These are phyloP conservation scores for Pao palembangensis DNA, from an alignment of 2,113 vertebrate species.

Conservation along the genomic window DNA sequence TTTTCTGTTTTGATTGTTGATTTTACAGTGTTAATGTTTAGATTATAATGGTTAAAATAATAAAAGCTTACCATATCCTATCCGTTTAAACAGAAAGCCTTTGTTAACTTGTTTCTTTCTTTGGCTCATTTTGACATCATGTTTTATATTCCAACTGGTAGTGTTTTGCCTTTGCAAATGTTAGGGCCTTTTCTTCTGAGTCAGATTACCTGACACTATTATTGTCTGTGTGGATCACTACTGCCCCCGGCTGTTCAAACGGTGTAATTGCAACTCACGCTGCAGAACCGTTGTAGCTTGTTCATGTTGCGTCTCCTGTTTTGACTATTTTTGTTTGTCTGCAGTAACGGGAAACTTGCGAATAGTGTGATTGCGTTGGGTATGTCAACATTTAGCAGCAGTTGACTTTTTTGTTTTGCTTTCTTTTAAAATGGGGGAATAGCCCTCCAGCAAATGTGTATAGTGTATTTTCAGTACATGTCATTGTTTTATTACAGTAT, in stretches of 20 bases:
- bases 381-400: neutral
- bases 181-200: neutral
- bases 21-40: constrained; percentile 36
- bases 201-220: constrained; percentile 22
- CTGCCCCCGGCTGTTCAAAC: constrained; percentile 66
- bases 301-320: neutral
- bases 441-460: too few species aligned
- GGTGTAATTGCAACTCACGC: constrained; percentile 37
- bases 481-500: neutral
- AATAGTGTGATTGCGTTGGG: neutral
- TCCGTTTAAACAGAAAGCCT: constrained; percentile 10
- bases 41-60: constrained; percentile 23
- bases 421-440: neutral
- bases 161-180: constrained; percentile 27
- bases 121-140: constrained; percentile 1
- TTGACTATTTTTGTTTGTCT: neutral
- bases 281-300: neutral
- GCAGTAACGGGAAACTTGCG: neutral
- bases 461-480: too few species aligned
- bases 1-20: constrained; percentile 30
- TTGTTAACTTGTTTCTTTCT: constrained; percentile 7
- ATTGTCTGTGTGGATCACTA: constrained; percentile 36
- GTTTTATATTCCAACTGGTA: constrained; percentile 5
- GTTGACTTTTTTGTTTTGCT: neutral
- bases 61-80: constrained; percentile 1